Conservation (phyloP, 1,140 invertebrate genomes). For the Eriocheir sinensis region DNA sequence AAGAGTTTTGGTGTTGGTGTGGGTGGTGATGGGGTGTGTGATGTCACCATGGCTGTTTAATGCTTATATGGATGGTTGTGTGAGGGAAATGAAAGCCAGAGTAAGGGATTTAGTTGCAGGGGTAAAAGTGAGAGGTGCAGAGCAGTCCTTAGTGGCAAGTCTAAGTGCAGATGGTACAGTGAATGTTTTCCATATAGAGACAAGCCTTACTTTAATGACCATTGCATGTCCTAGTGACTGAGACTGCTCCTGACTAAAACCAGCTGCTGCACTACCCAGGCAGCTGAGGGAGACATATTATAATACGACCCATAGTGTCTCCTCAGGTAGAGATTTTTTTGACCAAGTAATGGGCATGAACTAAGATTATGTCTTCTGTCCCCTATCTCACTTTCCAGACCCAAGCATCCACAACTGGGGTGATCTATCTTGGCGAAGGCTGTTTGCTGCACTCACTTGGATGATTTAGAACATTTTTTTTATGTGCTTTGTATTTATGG, state of each 20-base stretch:
- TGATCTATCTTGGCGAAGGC: no score
- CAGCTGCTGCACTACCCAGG: conserved; percentile 8
- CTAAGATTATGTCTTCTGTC: neutral
- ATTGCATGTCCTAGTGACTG: neutral
- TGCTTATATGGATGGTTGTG: neutral
- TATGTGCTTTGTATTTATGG: no score
- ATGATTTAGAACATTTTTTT: no score
- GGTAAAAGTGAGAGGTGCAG: no score
- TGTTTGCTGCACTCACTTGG: no score
- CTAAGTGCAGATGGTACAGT: neutral
- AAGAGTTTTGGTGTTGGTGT: no score
- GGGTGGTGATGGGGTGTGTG: no score
- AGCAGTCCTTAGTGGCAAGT: no score
- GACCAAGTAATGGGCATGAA: neutral
- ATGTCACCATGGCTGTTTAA: neutral
- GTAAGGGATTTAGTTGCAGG: neutral
- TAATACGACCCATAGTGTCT: no score
- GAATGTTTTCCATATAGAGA: conserved; percentile 78
- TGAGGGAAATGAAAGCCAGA: neutral
- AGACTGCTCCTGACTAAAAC: neutral
- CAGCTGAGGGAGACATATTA: neutral
- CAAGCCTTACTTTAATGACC: neutral
- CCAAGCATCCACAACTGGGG: no score
- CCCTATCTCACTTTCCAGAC: no score
- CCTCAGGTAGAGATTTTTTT: no score